Base-by-base conservation (phyloP, 2,113 vertebrate genomes). In the Eurypyga helias region DNA sequence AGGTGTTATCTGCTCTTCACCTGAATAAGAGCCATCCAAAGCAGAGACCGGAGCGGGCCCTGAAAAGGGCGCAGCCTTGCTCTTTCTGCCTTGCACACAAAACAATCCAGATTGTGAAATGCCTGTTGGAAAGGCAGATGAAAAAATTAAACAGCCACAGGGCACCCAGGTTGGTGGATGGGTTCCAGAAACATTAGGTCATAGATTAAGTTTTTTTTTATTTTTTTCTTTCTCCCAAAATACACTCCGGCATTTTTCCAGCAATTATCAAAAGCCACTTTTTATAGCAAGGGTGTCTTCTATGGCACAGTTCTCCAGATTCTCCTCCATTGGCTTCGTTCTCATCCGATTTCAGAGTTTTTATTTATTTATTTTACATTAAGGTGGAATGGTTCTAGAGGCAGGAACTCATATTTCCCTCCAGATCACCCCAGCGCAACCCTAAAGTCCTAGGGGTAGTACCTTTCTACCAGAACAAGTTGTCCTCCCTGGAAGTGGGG, bases 131-230 rank as follows among this genome's bases (percentile, higher is more conserved):
- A 97, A 96, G 80, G 73, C 67, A 93, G 80, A 93, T 60, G 46
- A 54, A 97, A 75, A 92, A 88, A 89, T 90, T 86, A 94, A 97
- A 97, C 93, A 98, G 96, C 98, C 97, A 92, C 71, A 67, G 96
- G 97, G 97, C 96, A 95, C 72, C 78, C 83, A 91, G 93, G 89
- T 96, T 95, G 88, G 20, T 76, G 96, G 96, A 95, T 60, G 65
- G 28, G 23, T 94, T 98, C 97, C 98, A 98, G 96, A 96, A 97
- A 51, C 91, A 97, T 98, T 96, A 98, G 89, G 92, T 98, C 97
- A 98, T 95, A 83, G 93, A 96, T 87, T 87, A 57, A 91, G 34
- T 54, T 49, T 48, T 87, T 45, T 54, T 51, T 45, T 41, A 33
- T 1, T 1, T 4, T 14, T 4, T 17, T 13, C 64, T 82, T 77